Base-by-base conservation (phyloP, 2,888 invertebrate species). In the Scaeva pyrastri region DNA sequence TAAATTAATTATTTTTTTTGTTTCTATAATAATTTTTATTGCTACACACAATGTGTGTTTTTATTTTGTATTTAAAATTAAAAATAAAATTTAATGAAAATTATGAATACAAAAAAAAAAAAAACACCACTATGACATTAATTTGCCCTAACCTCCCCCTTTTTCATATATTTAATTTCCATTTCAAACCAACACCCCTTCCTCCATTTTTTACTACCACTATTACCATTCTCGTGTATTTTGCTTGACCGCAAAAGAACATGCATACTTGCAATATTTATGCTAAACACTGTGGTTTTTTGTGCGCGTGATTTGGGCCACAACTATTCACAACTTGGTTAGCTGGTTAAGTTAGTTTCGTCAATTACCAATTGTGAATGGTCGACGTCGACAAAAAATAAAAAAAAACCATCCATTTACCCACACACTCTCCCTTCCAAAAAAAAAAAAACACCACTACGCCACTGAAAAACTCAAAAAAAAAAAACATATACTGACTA, bases 251-350 rank as follows among this genome's bases (percentile, higher is more conserved):
- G 62, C 88, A 88, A 62, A 77, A 77, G 81, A 84, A 88, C 84
- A 88, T 87, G 88, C 87, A 87, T 81, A 80, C 86, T 77, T 73
- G 79, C 88, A 88, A 89, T 89, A 89, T 89, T 88, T 89, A 89
- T 88, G 88, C 88, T 89, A 89, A 89, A 89, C 88, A 89, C 87
- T 88, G 89, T 62, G 89, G 89, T 89, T 82, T 86, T 68, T 80
- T 81, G 56, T 78, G 82, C 82, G 73, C 86, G 86, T 88, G 88
- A 88, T 88, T 88, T 88, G 84, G 72, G 84, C 85, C 84, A 82
- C 87, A 88, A 88, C 81, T 88, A 83, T 88, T 88, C 88, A 88
- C 87, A 87, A 83, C 79, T 87, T 76, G 83, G 82, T 86, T 86
- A 86, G 75, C 78, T 82, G 86, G 82, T 82, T 64, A 70, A 82